Conservation (phyloP, 2,797 vertebrate species). For the Scleropages formosus region DNA sequence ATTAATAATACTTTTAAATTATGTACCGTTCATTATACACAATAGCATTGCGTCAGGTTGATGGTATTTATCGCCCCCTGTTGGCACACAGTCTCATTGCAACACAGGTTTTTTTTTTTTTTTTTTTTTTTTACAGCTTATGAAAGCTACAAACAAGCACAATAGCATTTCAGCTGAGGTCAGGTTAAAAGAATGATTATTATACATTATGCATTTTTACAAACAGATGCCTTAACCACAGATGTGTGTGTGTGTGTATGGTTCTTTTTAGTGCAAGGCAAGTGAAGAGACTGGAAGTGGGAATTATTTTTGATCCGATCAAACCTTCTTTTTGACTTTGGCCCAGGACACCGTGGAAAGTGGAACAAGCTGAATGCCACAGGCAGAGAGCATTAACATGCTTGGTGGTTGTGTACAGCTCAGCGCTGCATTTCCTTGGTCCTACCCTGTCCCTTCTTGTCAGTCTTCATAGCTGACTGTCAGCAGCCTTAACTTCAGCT, state of each 20-base stretch:
- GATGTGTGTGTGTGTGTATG: background rate
- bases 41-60: background rate
- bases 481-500: slow-evolving; percentile 53
- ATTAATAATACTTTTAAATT: too few relatives aligned
- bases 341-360: background rate
- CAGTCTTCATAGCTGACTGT: slow-evolving; percentile 55
- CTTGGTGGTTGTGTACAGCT: background rate
- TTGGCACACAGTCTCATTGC: slow-evolving; percentile 44
- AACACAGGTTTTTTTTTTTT: too few relatives aligned
- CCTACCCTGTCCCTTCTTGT: slow-evolving; percentile 21
- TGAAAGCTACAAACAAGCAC: background rate
- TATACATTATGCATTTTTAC: background rate
- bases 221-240: background rate
- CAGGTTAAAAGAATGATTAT: background rate
- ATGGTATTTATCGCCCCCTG: slow-evolving; percentile 53
- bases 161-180: background rate
- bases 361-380: slow-evolving; percentile 13
- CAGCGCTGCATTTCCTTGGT: slow-evolving; percentile 29
- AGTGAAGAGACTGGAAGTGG: background rate
- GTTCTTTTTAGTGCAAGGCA: slow-evolving; percentile 33
- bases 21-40: slow-evolving; percentile 6
- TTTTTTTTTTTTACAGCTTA: background rate
- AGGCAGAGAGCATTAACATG: background rate
- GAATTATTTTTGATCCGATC: background rate
- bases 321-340: background rate